phyloP scores from a whole-genome alignment of 1,140 invertebrate genomes.

The Papilio helenus region DNA sequence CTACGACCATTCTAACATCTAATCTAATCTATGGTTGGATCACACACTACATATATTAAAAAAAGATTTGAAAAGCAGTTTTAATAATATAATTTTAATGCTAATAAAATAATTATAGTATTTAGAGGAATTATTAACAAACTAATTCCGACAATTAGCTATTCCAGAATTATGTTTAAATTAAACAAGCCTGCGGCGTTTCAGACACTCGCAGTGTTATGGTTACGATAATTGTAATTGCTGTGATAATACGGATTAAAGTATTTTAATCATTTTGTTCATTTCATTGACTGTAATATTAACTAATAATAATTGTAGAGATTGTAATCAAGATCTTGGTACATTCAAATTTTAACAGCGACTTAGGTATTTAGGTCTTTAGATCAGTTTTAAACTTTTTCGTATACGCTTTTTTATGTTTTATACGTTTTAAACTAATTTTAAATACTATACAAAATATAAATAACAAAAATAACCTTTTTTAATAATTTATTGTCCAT shows the following conservation, averaged over 20 bases:
- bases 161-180: slow-evolving; percentile 5
- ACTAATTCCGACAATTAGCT: slow-evolving; percentile 1
- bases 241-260: slow-evolving; percentile 18
- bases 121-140: slow-evolving; percentile 17
- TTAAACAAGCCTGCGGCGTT: background rate
- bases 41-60: background rate
- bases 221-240: slow-evolving; percentile 16
- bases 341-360: background rate
- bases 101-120: background rate
- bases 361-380: background rate
- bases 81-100: background rate
- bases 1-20: no score
- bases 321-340: background rate
- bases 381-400: background rate
- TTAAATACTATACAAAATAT: no score
- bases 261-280: background rate
- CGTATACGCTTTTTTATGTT: background rate
- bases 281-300: background rate
- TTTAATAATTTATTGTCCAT: no score
- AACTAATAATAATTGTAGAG: background rate
- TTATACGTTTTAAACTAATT: background rate
- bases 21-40: background rate
- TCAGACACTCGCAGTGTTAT: slow-evolving; percentile 1
- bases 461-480: background rate
- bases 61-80: background rate